A percentile compares a stretch with the other conserved stretches of the same genome.
phyloP scores from a whole-genome alignment of 1,140 invertebrate species.

The Euborellia annulipes region DNA sequence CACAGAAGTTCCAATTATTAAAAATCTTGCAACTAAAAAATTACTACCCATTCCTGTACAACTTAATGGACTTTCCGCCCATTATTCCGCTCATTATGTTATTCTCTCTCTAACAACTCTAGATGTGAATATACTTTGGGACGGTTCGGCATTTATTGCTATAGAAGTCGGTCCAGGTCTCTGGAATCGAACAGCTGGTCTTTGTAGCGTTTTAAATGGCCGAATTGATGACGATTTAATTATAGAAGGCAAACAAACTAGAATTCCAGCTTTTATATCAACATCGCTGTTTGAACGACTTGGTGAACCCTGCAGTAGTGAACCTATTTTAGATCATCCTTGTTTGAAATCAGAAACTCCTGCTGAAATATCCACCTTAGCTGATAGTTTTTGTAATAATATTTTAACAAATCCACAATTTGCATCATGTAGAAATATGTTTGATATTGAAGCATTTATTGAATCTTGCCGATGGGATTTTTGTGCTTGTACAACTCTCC shows the following conservation, averaged over 20 bases:
- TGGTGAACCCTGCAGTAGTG: slow-evolving; percentile 42
- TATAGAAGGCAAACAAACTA: no score
- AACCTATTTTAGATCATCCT: slow-evolving; percentile 31
- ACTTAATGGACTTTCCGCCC: slow-evolving; percentile 45
- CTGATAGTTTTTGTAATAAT: slow-evolving; percentile 41
- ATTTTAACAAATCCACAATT: slow-evolving; percentile 46
- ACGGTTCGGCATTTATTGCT: slow-evolving; percentile 36
- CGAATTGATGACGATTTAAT: slow-evolving; percentile 47
- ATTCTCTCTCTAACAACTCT: slow-evolving; percentile 45
- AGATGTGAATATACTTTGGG: slow-evolving; percentile 60
- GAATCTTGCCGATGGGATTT: slow-evolving; percentile 62
- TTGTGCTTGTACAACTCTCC: slow-evolving; percentile 43
- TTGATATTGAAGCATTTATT: slow-evolving; percentile 35
- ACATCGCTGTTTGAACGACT: no score
- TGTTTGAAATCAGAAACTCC: slow-evolving; percentile 24
- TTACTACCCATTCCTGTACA: slow-evolving; percentile 47
- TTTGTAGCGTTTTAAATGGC: slow-evolving; percentile 66
- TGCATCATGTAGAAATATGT: slow-evolving; percentile 39
- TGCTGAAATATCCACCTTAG: slow-evolving; percentile 28
- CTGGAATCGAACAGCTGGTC: slow-evolving; percentile 61
- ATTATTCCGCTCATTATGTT: slow-evolving; percentile 49
- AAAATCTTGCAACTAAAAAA: no score
- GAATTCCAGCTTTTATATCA: no score
- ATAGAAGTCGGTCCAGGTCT: slow-evolving; percentile 46
- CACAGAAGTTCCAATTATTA: no score